These are phyloP conservation scores for Gouania willdenowi DNA, from an alignment of 2,797 vertebrate species.

Conservation along the genomic window DNA sequence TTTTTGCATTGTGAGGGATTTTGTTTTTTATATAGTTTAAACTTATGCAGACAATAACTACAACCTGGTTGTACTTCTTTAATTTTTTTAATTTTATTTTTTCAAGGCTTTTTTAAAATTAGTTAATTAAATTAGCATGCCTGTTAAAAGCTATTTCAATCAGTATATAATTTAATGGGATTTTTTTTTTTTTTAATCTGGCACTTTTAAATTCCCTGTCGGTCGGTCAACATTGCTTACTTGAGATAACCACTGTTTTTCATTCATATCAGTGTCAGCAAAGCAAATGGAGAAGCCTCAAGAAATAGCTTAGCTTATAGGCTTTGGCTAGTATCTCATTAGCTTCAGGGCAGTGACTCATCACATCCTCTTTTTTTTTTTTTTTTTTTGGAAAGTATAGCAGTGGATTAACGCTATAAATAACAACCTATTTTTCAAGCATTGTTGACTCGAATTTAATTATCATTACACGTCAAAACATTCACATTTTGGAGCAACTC, in stretches of 20 bases:
- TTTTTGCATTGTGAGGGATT: too few species aligned
- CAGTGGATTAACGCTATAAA: constrained; percentile 61
- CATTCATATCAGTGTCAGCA: constrained; percentile 53
- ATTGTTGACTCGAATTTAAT: constrained; percentile 63
- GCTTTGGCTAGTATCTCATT: constrained; percentile 73
- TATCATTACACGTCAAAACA: constrained; percentile 24
- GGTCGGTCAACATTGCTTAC: too few species aligned
- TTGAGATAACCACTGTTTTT: constrained; percentile 23
- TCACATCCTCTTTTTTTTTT: constrained; percentile 55
- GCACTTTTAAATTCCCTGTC: too few species aligned
- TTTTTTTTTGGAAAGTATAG: constrained; percentile 59
- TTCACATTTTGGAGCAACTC: too few species aligned
- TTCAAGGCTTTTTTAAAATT: too few species aligned
- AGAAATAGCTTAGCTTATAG: constrained; percentile 70
- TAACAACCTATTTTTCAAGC: constrained; percentile 59
- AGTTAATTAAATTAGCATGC: too few species aligned
- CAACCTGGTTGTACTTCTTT: too few species aligned
- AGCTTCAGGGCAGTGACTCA: constrained; percentile 64
- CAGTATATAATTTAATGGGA: too few species aligned
- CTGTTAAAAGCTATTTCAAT: too few species aligned
- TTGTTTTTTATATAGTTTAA: too few species aligned
- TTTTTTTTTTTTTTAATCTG: constrained; percentile 28
- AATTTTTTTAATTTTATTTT: too few species aligned
- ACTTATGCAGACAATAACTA: too few species aligned
- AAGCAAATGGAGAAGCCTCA: constrained; percentile 55